These are phyloP conservation scores for Anagyrus pseudococci DNA, from an alignment of 2,888 invertebrate species.

Conservation along the genomic window DNA sequence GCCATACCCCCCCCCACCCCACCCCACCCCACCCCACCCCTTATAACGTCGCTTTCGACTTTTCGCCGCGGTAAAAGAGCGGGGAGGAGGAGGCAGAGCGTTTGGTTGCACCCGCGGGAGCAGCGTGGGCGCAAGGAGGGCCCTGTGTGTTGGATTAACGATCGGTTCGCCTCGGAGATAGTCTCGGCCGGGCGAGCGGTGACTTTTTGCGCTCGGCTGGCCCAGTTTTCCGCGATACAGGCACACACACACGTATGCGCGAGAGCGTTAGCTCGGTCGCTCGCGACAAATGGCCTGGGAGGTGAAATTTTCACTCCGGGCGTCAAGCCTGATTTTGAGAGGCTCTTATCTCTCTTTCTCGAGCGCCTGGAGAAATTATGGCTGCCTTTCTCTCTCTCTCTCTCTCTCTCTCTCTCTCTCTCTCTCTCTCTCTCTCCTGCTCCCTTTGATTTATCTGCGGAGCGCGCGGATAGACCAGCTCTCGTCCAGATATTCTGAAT, in stretches of 20 bases:
- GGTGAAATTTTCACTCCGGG: not conserved
- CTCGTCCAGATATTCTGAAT: not conserved
- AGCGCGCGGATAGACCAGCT: not conserved
- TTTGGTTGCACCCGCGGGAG: constrained; percentile 3
- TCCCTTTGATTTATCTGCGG: not conserved
- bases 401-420: no score
- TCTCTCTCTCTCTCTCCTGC: no score
- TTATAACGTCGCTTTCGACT: constrained; percentile 23
- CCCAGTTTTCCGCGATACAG: no score
- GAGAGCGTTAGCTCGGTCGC: no score
- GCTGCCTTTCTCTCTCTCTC: no score
- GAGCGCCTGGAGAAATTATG: not conserved
- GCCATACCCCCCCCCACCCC: not conserved
- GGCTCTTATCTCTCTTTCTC: not conserved
- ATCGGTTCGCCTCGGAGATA: no score
- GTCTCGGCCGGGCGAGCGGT: no score
- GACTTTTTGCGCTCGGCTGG: no score
- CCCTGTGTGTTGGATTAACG: no score
- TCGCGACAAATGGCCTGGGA: no score
- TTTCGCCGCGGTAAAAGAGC: constrained; percentile 12
- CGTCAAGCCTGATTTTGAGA: not conserved
- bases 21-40: constrained; percentile 3
- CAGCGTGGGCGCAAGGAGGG: no score
- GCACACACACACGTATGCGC: no score
- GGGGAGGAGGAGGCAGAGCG: not conserved